Conservation (phyloP, 2,113 vertebrate species). For the Chionodraco myersi region DNA sequence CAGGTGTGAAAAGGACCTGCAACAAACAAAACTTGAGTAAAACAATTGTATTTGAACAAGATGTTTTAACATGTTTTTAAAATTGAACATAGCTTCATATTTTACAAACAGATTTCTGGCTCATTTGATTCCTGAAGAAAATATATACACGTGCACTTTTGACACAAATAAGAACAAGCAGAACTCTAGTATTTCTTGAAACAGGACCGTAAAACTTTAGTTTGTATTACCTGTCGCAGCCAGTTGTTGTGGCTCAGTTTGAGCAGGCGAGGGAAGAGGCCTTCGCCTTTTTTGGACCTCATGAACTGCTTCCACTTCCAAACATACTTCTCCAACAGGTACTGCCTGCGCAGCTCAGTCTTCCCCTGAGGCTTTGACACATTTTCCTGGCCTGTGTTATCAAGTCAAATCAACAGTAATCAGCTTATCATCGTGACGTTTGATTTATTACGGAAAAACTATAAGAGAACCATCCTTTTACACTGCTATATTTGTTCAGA, state of each 20-base stretch:
- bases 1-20: constrained; percentile 98
- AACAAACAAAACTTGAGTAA: constrained; percentile 14
- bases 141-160: too few relatives aligned
- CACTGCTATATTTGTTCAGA: not conserved
- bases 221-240: constrained; percentile 89
- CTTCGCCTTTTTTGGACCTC: constrained; percentile 88
- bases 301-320: constrained; percentile 99
- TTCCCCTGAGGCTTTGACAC: constrained; percentile 90
- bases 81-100: too few relatives aligned
- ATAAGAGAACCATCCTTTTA: not conserved
- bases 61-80: not conserved
- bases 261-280: constrained; percentile 89
- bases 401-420: not conserved
- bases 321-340: constrained; percentile 94
- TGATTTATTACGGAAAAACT: not conserved
- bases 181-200: not conserved
- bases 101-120: not conserved
- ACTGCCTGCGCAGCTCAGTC: constrained; percentile 90
- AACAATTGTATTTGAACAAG: not conserved
- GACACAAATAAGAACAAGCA: not conserved
- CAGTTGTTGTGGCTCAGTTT: constrained; percentile 99
- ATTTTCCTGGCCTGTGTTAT: constrained; percentile 82
- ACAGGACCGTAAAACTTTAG: not conserved
- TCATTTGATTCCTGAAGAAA: not conserved
- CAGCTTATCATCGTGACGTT: not conserved